Base-by-base conservation (phyloP, 2,113 vertebrate species). In the Phrynocephalus versicolor region DNA sequence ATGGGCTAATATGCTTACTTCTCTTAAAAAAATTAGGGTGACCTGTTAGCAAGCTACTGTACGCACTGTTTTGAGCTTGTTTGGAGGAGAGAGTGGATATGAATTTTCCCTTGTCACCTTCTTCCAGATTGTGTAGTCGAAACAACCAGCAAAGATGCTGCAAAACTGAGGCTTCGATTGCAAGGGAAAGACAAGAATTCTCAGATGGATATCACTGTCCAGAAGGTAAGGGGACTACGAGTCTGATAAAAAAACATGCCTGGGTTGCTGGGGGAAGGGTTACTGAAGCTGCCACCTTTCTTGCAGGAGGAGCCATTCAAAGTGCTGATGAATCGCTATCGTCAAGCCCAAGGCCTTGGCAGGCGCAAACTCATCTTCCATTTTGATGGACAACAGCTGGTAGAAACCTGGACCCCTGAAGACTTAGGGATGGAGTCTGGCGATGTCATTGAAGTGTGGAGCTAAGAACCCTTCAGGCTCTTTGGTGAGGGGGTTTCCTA, bases 111-210 rank as follows among this genome's bases (percentile, higher is more conserved):
- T 79, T 1, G 6, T 39, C n/a, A 39, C 64, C 6, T 18, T 37
- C n/a, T 81, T 80, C 19, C 70, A 86, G 84, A 86, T 55, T 86
- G 84, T 45, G 27, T 86, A 30, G 84, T 86, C 15, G 78, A 86
- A 55, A 55, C 57, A n/a, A 35, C 13, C 27, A 51, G 37, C 30
- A 16, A 25, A 19, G 75, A 58, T 3, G 6, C 16, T 19, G 69
- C 69, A 65, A 39, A 1, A 58, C 77, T 86, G 70, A 70, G 15
- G 39, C 84, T 86, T 12, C 58, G 58, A 2, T 77, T 86, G 14
- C 78, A 86, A 74, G 84, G 84, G 35, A 81, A 86, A 37, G 70
- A 86, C 70, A 86, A 55, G 64, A 37, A n/a, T 27, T 86, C 84
- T 19, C 21, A 64, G 39, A 86, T 74, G 84, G 84, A 86, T n/a